A percentile compares a stretch with the other conserved stretches of the same genome.
phyloP scores from a whole-genome alignment of 2,113 vertebrate genomes.

The Sitta europaea region DNA sequence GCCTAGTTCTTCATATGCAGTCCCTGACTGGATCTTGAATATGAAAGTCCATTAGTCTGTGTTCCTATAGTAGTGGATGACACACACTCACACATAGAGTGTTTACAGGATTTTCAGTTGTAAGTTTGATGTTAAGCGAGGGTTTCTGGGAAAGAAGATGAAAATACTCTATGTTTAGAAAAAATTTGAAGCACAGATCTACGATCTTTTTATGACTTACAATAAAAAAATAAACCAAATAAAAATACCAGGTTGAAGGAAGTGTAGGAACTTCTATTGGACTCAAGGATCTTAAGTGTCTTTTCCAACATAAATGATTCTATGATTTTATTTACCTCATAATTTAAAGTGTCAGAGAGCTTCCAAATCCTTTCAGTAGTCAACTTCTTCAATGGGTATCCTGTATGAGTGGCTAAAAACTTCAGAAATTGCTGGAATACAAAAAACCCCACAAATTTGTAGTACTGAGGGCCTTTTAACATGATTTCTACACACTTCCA shows the following conservation, averaged over 20 bases:
- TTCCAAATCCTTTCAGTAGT: conserved; percentile 23
- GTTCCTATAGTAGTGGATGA: not conserved
- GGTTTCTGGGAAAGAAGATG: not conserved
- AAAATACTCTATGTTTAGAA: not conserved
- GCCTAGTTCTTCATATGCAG: not conserved
- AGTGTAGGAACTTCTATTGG: not conserved
- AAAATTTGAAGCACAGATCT: not conserved
- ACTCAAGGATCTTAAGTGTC: not conserved
- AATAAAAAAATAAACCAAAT: not conserved
- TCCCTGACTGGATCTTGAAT: not conserved
- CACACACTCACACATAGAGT: not conserved
- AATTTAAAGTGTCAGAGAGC: conserved; percentile 45
- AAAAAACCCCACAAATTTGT: not conserved
- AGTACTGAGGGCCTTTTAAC: not conserved
- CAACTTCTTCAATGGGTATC: conserved; percentile 25
- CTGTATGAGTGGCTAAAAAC: conserved; percentile 41
- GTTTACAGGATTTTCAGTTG: not conserved
- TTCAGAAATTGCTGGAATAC: conserved; percentile 56
- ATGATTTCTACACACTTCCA: not conserved
- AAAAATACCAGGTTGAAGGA: not conserved
- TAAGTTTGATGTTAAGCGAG: not conserved
- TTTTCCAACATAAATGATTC: not conserved
- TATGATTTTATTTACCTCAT: conserved; percentile 46
- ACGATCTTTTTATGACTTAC: not conserved
- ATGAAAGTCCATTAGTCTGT: not conserved